These are phyloP conservation scores for Lytechinus variegatus DNA, from an alignment of 35 echinoderm and acorn worm species.

Conservation along the genomic window DNA sequence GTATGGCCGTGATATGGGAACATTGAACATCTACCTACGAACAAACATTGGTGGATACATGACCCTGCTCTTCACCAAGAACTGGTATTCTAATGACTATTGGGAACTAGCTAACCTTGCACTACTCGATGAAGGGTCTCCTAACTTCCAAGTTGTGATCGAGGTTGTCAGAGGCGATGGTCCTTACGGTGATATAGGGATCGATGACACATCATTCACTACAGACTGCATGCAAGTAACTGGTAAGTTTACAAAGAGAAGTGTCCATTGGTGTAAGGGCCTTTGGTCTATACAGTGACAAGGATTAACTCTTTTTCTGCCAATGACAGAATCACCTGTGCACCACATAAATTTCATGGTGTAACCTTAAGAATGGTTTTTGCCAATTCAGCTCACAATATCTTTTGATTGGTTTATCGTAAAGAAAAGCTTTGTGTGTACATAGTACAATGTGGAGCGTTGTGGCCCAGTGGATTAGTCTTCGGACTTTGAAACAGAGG, in stretches of 20 bases:
- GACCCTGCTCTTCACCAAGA: slow-evolving; percentile 31
- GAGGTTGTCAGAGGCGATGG: slow-evolving; percentile 76
- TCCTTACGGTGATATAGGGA: slow-evolving; percentile 75
- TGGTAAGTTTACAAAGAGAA: slow-evolving; percentile 25
- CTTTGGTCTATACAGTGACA: too few relatives aligned
- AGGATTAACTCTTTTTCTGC: too few relatives aligned
- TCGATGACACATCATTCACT: slow-evolving; percentile 91
- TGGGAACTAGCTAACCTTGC: slow-evolving; percentile 57
- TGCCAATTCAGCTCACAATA: too few relatives aligned
- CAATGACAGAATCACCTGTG: too few relatives aligned
- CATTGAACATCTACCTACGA: slow-evolving; percentile 54
- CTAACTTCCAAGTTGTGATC: slow-evolving; percentile 67
- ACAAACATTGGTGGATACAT: slow-evolving; percentile 45
- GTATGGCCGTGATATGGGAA: slow-evolving; percentile 58
- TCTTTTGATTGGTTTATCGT: too few relatives aligned
- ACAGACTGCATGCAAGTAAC: slow-evolving; percentile 51
- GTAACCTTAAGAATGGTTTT: too few relatives aligned
- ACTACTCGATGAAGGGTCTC: background rate
- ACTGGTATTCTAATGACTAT: slow-evolving; percentile 45
- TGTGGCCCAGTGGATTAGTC: too few relatives aligned
- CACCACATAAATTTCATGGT: too few relatives aligned
- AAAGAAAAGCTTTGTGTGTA: too few relatives aligned
- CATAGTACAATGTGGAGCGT: too few relatives aligned
- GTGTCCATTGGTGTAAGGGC: too few relatives aligned
- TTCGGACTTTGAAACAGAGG: too few relatives aligned